A percentile compares a stretch with the other conserved stretches of the same genome.
Evolutionary conservation across 2,113 vertebrate species (phyloP).

Genomic region (Limnothrissa miodon): DNA sequence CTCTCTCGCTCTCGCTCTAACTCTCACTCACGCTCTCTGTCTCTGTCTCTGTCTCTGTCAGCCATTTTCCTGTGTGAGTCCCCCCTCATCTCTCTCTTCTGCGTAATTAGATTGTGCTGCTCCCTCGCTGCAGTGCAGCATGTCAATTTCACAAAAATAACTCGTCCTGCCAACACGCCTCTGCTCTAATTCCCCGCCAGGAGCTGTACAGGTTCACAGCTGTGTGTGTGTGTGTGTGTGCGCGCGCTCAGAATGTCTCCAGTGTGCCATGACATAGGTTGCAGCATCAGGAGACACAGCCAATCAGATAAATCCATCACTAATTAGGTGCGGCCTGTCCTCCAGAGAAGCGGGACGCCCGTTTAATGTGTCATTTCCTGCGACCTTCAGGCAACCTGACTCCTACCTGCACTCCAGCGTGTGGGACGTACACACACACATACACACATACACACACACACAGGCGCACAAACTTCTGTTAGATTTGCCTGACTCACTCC

Average conservation of each 20-base stretch:
- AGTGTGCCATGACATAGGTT: neutral
- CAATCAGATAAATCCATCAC: constrained; percentile 14
- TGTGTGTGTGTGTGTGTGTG: neutral
- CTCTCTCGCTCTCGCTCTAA: too few relatives aligned
- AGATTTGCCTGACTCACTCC: too few relatives aligned
- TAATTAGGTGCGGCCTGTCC: constrained; percentile 3
- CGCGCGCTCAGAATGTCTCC: neutral
- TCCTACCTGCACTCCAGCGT: neutral
- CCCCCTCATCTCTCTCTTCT: constrained; percentile 14
- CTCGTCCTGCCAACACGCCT: constrained; percentile 47
- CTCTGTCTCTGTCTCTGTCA: constrained; percentile 13
- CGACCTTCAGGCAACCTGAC: neutral
- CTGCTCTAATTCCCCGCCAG: constrained; percentile 50
- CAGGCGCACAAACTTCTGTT: too few relatives aligned
- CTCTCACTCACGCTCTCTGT: too few relatives aligned
- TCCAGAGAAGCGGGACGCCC: neutral
- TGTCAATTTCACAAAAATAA: constrained; percentile 63
- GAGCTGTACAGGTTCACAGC: constrained; percentile 39
- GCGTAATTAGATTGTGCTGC: constrained; percentile 62
- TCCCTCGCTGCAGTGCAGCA: constrained; percentile 52
- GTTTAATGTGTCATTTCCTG: neutral
- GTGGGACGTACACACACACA: neutral
- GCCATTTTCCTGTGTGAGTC: neutral
- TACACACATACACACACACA: neutral
- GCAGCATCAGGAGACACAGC: constrained; percentile 6